Conservation (phyloP, 2,113 vertebrate species). For the Speoplatyrhinus poulsoni region DNA sequence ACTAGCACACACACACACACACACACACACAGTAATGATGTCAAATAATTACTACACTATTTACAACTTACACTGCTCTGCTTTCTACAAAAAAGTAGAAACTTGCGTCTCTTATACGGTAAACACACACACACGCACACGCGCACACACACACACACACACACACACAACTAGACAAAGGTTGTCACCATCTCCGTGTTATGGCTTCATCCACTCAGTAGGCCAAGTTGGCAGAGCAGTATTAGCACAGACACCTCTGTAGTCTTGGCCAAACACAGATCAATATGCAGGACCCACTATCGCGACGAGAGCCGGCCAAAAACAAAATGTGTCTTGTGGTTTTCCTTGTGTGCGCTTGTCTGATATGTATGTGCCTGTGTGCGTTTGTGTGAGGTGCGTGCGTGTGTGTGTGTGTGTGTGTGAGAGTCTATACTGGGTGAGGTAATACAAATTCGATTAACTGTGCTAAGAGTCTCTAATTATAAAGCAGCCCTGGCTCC, state of each 20-base stretch:
- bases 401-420: neutral
- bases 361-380: neutral
- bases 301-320: neutral
- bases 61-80: too few relatives aligned
- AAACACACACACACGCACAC: neutral
- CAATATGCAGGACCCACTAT: neutral
- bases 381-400: neutral
- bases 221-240: neutral
- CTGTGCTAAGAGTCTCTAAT: slow-evolving; percentile 38
- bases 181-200: neutral
- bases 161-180: neutral
- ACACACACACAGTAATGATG: slow-evolving; percentile 4
- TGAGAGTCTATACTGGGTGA: slow-evolving; percentile 1
- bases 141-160: slow-evolving; percentile 10
- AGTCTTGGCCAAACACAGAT: neutral
- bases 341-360: neutral
- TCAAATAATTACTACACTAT: slow-evolving; percentile 14
- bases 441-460: slow-evolving; percentile 30
- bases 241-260: neutral
- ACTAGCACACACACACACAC: slow-evolving; percentile 39
- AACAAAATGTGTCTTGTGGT: neutral
- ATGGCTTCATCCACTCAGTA: neutral
- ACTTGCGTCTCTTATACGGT: too few relatives aligned
- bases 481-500: slow-evolving; percentile 44
- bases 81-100: too few relatives aligned